Evolutionary conservation across 2,888 invertebrate genomes (phyloP).

Genomic region (Cordylochernes scorpioides): DNA sequence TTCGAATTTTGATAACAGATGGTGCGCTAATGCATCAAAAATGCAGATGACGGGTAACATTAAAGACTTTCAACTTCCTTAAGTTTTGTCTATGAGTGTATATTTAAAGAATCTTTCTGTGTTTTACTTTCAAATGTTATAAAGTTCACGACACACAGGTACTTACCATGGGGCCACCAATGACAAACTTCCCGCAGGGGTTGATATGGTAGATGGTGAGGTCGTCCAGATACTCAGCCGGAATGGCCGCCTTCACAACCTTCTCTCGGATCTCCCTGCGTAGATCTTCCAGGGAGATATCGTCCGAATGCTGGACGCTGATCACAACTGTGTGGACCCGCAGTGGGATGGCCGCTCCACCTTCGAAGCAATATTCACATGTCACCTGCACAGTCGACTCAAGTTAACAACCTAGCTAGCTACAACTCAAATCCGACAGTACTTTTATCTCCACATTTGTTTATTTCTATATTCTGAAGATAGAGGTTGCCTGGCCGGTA

Average conservation of each 20-base stretch:
- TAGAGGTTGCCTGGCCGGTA: too few relatives aligned
- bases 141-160: too few relatives aligned
- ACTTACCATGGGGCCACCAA: conserved; percentile 26
- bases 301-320: conserved; percentile 28
- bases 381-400: conserved; percentile 21
- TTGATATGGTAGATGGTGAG: conserved; percentile 28
- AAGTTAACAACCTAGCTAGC: not conserved
- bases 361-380: conserved; percentile 26
- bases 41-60: too few relatives aligned
- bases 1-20: too few relatives aligned
- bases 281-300: conserved; percentile 22
- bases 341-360: conserved; percentile 27
- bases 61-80: too few relatives aligned
- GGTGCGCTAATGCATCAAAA: too few relatives aligned
- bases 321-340: conserved; percentile 30
- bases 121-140: too few relatives aligned
- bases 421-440: not conserved
- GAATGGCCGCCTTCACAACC: conserved; percentile 27
- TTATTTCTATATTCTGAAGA: too few relatives aligned
- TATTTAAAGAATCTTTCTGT: too few relatives aligned
- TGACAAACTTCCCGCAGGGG: conserved; percentile 29
- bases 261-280: conserved; percentile 24
- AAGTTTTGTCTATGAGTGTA: too few relatives aligned
- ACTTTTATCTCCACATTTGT: not conserved
- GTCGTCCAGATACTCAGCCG: conserved; percentile 25